phyloP scores from a whole-genome alignment of 2,888 invertebrate genomes.

The Hemistola chrysoprasaria region DNA sequence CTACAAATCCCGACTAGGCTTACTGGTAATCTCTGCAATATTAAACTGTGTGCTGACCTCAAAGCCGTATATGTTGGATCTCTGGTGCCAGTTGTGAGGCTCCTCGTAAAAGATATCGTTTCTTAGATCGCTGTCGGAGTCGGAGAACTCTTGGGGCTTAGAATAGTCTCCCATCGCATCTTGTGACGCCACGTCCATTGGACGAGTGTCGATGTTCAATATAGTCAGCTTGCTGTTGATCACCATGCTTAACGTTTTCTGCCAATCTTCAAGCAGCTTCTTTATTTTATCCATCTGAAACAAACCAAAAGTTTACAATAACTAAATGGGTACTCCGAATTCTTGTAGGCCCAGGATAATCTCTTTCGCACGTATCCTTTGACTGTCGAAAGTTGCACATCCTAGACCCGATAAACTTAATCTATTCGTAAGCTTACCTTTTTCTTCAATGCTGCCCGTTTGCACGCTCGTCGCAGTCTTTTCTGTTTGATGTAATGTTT shows the following conservation, averaged over 20 bases:
- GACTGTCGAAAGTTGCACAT: too few species aligned
- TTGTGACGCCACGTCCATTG: slow-evolving; percentile 54
- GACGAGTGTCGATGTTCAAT: slow-evolving; percentile 47
- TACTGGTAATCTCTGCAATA: slow-evolving; percentile 6
- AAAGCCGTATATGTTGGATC: slow-evolving; percentile 41
- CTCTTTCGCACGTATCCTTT: too few species aligned
- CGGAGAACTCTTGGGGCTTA: slow-evolving; percentile 53
- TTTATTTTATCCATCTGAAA: slow-evolving; percentile 65
- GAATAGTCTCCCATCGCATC: slow-evolving; percentile 68
- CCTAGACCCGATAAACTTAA: too few species aligned
- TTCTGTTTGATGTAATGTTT: slow-evolving; percentile 70
- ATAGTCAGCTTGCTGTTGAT: slow-evolving; percentile 55
- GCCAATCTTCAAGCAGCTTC: slow-evolving; percentile 66
- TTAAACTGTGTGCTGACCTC: slow-evolving; percentile 40
- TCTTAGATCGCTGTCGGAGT: slow-evolving; percentile 54
- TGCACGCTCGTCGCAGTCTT: slow-evolving; percentile 56
- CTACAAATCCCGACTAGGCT: slow-evolving; percentile 6
- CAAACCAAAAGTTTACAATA: slow-evolving; percentile 3
- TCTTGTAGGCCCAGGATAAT: too few species aligned
- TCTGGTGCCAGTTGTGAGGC: slow-evolving; percentile 49
- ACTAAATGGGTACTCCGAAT: too few species aligned
- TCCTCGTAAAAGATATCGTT: slow-evolving; percentile 53
- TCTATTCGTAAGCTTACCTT: slow-evolving; percentile 43
- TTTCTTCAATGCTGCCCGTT: slow-evolving; percentile 61
- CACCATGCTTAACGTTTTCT: slow-evolving; percentile 61